A percentile compares a stretch with the other conserved stretches of the same genome.
Conservation (phyloP, 2,888 invertebrate species). For the Camponotus fellah region DNA sequence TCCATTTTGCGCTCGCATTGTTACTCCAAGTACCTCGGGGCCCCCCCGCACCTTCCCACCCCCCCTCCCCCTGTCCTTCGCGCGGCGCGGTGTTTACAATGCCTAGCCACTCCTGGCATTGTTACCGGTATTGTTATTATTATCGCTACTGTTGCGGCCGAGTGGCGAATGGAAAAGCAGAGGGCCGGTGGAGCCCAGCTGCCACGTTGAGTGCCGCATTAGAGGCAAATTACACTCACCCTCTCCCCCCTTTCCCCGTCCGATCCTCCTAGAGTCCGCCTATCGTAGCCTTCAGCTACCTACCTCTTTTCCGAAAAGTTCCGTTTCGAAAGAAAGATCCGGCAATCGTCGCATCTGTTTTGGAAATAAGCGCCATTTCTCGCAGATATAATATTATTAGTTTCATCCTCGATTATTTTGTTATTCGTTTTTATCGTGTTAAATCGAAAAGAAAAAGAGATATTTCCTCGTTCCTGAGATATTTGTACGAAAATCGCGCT, state of each 20-base stretch:
- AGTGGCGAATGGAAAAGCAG: slow-evolving; percentile 72
- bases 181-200: slow-evolving; percentile 75
- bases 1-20: slow-evolving; percentile 85
- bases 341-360: neutral
- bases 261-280: slow-evolving; percentile 27
- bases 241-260: slow-evolving; percentile 70
- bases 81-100: slow-evolving; percentile 78
- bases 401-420: neutral
- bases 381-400: neutral
- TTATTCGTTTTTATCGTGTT: neutral
- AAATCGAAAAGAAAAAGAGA: neutral
- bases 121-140: slow-evolving; percentile 84
- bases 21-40: slow-evolving; percentile 84
- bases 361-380: neutral
- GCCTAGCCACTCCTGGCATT: slow-evolving; percentile 83
- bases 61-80: slow-evolving; percentile 34
- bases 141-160: slow-evolving; percentile 84
- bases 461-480: neutral
- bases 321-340: slow-evolving; percentile 13
- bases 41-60: slow-evolving; percentile 51
- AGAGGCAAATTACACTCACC: slow-evolving; percentile 82
- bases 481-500: neutral
- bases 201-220: slow-evolving; percentile 82
- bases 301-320: slow-evolving; percentile 26
- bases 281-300: slow-evolving; percentile 44